phyloP scores from a whole-genome alignment of 2,888 invertebrate species.

The Himalopsyche anomala region DNA sequence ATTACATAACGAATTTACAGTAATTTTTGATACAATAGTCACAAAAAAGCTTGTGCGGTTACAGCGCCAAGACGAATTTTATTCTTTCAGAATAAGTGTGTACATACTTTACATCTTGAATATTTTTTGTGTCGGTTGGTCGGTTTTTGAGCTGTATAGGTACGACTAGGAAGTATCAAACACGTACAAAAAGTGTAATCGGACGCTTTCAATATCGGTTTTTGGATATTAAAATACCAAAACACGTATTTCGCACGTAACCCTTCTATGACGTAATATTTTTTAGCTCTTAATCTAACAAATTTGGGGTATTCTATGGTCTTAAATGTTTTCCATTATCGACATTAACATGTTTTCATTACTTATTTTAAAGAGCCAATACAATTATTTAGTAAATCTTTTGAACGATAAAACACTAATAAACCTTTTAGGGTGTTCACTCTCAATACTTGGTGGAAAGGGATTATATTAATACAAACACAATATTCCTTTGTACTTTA shows the following conservation, averaged over 20 bases:
- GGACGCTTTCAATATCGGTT: constrained; percentile 7
- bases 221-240: constrained; percentile 11
- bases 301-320: no score
- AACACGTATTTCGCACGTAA: background rate
- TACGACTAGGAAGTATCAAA: constrained; percentile 16
- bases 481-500: no score
- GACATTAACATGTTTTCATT: no score
- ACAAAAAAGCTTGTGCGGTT: background rate
- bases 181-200: constrained; percentile 17
- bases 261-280: background rate
- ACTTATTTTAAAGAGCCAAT: no score
- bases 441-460: no score
- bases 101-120: background rate
- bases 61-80: background rate
- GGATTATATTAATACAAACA: no score
- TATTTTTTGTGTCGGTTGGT: background rate
- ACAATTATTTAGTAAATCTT: no score
- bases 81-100: background rate
- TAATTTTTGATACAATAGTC: background rate
- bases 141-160: background rate
- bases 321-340: no score
- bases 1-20: background rate
- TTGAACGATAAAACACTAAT: no score
- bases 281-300: no score
- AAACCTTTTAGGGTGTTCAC: no score